Evolutionary conservation across 2,113 vertebrate genomes (phyloP).

Genomic region (Peromyscus maniculatus): DNA sequence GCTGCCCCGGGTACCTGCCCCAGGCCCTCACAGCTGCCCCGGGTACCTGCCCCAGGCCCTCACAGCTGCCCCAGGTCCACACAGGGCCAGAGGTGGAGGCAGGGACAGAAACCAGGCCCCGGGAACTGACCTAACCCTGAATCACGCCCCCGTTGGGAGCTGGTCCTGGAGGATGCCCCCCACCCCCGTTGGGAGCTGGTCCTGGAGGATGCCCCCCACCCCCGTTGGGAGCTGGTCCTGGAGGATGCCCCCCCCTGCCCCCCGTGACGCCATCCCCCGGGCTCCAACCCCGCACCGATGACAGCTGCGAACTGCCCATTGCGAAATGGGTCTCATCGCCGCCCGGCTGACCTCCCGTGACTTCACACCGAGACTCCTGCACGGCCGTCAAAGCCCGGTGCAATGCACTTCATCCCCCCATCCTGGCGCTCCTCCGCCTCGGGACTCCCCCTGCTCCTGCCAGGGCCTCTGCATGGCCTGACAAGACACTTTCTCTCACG

Average conservation of each 20-base stretch:
- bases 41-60: too few relatives aligned
- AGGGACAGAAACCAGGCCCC: too few relatives aligned
- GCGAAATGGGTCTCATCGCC: not conserved
- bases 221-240: not conserved
- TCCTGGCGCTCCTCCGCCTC: not conserved
- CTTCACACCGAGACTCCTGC: not conserved
- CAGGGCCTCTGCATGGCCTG: not conserved
- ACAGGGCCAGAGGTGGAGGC: too few relatives aligned
- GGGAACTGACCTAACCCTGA: too few relatives aligned
- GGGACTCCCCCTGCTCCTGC: not conserved
- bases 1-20: too few relatives aligned
- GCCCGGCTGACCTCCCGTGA: not conserved
- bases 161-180: too few relatives aligned
- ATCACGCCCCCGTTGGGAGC: too few relatives aligned
- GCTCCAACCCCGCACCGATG: not conserved
- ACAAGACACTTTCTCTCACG: not conserved
- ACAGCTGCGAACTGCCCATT: not conserved
- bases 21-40: too few relatives aligned
- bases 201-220: too few relatives aligned
- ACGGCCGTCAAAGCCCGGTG: not conserved
- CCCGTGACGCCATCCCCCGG: not conserved
- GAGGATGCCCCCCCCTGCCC: not conserved
- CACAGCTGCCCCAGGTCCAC: too few relatives aligned
- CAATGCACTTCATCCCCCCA: not conserved
- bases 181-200: too few relatives aligned